Evolutionary conservation across 1,140 invertebrate species (phyloP).

Genomic region (Dinothrombium tinctorium): DNA sequence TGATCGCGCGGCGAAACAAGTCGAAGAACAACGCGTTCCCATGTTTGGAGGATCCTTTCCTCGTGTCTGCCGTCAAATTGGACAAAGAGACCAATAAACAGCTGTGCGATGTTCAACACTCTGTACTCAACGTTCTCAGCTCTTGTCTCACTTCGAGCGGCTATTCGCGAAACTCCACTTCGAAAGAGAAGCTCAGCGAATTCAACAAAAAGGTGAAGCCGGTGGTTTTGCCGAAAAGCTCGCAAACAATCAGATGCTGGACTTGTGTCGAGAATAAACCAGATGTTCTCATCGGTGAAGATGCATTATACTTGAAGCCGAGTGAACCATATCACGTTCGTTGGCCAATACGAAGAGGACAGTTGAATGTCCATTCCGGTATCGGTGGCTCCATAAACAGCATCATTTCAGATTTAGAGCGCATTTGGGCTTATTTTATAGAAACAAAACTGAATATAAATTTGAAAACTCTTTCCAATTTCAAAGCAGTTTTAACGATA

Average conservation of each 20-base stretch:
- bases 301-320: slow-evolving; percentile 45
- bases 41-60: slow-evolving; percentile 34
- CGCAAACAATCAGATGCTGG: background rate
- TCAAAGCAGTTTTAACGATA: too few relatives aligned
- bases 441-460: too few relatives aligned
- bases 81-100: slow-evolving; percentile 8
- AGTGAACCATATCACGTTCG: slow-evolving; percentile 51
- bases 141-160: background rate
- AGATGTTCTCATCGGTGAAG: background rate
- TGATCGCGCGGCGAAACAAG: slow-evolving; percentile 41
- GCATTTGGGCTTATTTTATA: too few relatives aligned
- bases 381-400: slow-evolving; percentile 59
- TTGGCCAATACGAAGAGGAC: slow-evolving; percentile 57
- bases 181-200: slow-evolving; percentile 6
- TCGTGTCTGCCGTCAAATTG: slow-evolving; percentile 16
- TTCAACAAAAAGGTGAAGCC: background rate
- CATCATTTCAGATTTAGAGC: slow-evolving; percentile 55
- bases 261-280: background rate
- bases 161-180: background rate
- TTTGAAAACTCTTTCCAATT: too few relatives aligned
- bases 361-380: slow-evolving; percentile 55
- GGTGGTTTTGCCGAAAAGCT: background rate
- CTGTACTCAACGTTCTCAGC: background rate
- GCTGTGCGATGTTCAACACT: slow-evolving; percentile 1
- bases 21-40: slow-evolving; percentile 16